Evolutionary conservation across 92 coral and sea anemone species (phyloP), one percentile per base, ranked within the genome.

Genomic region (Meandrina meandrites): DNA sequence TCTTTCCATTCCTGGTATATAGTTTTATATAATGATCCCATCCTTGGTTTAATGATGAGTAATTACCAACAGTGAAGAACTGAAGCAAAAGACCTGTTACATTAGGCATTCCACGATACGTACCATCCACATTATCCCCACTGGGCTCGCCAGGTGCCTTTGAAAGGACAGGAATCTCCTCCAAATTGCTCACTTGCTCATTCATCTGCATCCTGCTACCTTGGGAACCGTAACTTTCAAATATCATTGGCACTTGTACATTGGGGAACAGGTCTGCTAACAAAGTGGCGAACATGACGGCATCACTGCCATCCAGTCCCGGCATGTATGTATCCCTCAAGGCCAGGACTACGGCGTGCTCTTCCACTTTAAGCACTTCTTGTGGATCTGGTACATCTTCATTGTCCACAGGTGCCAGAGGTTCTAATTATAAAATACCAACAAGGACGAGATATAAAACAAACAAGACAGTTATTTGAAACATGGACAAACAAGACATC

Each of bases 321-420:
- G 99, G 99, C 81, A 97, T 90, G 92, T 89, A 95, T 8, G 96
- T 89, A 84, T 97, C 99, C 28, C 99, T 86, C 57, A 93, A 83
- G 50, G 97, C 95, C 57, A 95, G 86, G 13, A 97, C 97, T 3
- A 97, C 84, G 0, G 96, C 98, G 56, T 79, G 86, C 84, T 97
- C 96, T 81, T 97, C 99, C 12, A 94, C 82, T 76, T 82, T 90
- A 15, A 86, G 92, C 42, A 85, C 89, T 4, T 89, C 94, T 11
- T 69, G 91, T 18, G 78, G 62, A 71, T 50, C 82, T 11, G 82
- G 64, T 32, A 45, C 85, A 8, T 51, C 89, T 50, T 69, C 79
- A 36, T 32, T 70, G 15, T 70, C 89, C 53, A 35, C 60, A 9
- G 83, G 83, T 10, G 8, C 60, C 24, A 58, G 15, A 14, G 12